Base-by-base conservation (phyloP, 1,140 invertebrate genomes). In the Calephelis nemesis region DNA sequence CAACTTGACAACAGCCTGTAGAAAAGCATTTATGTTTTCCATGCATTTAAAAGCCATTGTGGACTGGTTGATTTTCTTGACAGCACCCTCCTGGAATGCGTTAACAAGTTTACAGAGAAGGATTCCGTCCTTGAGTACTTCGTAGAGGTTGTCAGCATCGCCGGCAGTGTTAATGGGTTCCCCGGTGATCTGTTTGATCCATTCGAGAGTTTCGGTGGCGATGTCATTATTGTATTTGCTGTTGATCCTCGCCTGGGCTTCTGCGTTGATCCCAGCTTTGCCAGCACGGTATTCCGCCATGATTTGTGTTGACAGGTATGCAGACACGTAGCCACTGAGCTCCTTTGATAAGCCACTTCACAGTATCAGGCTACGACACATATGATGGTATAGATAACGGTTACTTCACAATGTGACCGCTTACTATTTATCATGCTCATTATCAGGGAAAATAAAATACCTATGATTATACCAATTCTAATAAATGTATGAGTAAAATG, bases 1-100 rank as follows among this genome's bases (percentile, higher is more conserved):
- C 71, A 99, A 93, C 50, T 94, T 94, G 83, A 95, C 95, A 12
- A 96, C 97, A 19, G 95, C 95, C 77, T 96, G 96, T 63, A 99
- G 93, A 92, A 99, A 99, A 12, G 95, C 95, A 79, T 99, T 98
- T 74, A 99, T 99, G 87, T 99, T 99, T 92, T 99, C 98, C 98
- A 99, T 99, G 87, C 98, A 98, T 83, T 98, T 98, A 92, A 99
- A 99, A 2, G 98, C 98, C 95, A 98, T 97, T 72, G 93, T 93
- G 30, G 94, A 96, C 75, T 95, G 94, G 85, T 98, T 98, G 77
- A 98, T 94, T 92, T 98, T 98, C 92, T 97, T 98, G 8, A 98
- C 95, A 15, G 94, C 94, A 7, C 95, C 96, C 8, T 96, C 94
- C 83, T 97, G 94, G 63, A 98, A 94, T 19, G 93, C 90, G 83